Percentiles rank a stretch among this genome's conserved stretches.
These are phyloP conservation scores for Setophaga coronata DNA, from an alignment of 2,113 vertebrate genomes.

Conservation along the genomic window DNA sequence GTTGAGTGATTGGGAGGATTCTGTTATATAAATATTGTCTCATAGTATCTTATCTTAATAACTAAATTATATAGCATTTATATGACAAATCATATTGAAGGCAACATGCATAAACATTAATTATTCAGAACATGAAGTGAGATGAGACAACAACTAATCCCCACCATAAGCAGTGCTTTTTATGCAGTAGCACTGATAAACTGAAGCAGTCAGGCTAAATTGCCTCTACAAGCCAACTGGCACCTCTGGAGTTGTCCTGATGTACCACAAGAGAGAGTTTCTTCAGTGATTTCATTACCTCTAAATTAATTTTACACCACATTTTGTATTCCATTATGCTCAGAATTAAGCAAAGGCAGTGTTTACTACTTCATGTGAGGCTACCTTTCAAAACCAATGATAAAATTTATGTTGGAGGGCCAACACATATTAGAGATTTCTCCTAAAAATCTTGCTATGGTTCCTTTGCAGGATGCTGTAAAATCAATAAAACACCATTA, in stretches of 20 bases:
- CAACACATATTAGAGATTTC: neutral
- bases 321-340: neutral
- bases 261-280: neutral
- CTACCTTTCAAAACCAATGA: neutral
- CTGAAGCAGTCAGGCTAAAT: neutral
- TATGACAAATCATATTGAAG: constrained; percentile 26
- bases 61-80: constrained; percentile 21
- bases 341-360: neutral
- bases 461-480: neutral
- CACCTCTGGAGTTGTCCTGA: neutral
- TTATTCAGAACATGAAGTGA: neutral
- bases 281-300: neutral
- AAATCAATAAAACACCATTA: constrained; percentile 47
- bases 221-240: neutral
- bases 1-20: constrained; percentile 16
- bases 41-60: constrained; percentile 29
- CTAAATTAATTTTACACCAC: neutral
- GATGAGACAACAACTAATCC: constrained; percentile 20
- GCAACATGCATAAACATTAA: constrained; percentile 6
- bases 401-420: neutral
- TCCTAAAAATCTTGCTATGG: neutral
- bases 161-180: neutral
- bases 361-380: neutral
- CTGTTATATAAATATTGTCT: constrained; percentile 32
- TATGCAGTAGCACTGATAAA: neutral